Base-by-base conservation (phyloP, 2,888 invertebrate genomes). In the Sinhomidia bicolor region DNA sequence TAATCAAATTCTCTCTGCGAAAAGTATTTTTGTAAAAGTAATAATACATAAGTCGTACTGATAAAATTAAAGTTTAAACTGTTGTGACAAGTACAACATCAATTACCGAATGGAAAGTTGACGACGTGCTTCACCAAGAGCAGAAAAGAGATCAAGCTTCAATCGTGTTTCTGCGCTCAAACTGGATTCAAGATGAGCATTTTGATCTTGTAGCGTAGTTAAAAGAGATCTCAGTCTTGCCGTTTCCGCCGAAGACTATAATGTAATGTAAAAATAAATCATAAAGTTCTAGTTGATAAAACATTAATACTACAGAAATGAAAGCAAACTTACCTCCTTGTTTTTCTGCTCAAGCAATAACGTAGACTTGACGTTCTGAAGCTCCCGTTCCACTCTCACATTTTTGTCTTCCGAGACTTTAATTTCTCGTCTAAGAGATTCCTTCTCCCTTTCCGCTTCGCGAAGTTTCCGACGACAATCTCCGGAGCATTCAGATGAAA, bases 111-210 rank as follows among this genome's bases (percentile, higher is more conserved):
- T 92, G 65, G 91, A 90, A 68, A 98, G 95, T 94, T 97, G 97
- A 85, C 98, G 95, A 94, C 98, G 98, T 91, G 98, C 98, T 94
- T 98, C 99, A 51, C 99, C 99, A 81, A 99, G 96, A 91, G 99
- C 99, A 91, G 98, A 98, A 94, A 99, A 98, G 93, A 99, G 96
- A 95, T 99, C 99, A 41, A 89, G 96, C 95, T 99, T 99, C 94
- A 99, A 97, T 93, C 99, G 96, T 92, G 99, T 99, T 95, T 99
- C 99, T 74, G 98, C 98, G 90, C 98, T 98, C 92, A 99, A 95
- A 93, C 97, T 97, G 93, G 97, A 97, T 94, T 99, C 98, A 93
- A 99, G 95, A 93, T 98, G 98, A 93, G 96, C 94, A 93, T 98
- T 98, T 93, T 98, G 97, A 93, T 99, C 98, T 94, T 97, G 97